Evolutionary conservation across 2,888 invertebrate genomes (phyloP), one percentile per base, ranked within the genome.

Genomic region (Erebia ligea): DNA sequence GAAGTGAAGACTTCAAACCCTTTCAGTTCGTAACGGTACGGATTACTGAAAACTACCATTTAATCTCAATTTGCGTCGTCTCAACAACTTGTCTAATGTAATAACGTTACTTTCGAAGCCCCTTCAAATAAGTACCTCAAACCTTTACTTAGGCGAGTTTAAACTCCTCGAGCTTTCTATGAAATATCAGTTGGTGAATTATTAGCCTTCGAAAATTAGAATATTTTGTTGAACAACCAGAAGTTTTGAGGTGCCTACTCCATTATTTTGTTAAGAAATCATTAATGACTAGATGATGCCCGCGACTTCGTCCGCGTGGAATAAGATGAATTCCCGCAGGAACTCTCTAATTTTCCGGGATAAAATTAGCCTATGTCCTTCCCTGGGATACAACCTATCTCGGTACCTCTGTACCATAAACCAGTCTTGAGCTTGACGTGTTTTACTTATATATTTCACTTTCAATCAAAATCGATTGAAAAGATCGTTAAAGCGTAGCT

Each of bases 101-200:
- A 67, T 67, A 67, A 67, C n/a, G 48, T 58, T 65, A 54, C 52
- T 58, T 48, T 13, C 45, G 48, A 21, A 48, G 15, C 15, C 57
- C 25, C 67, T 67, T 67, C 67, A 58, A 67, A 45, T 67, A 58
- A 67, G 25, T 67, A 54, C 19, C 52, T 52, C 42, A 65, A 67
- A 67, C 57, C 66, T 57, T 57, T 57, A 34, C 34, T 34, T 6
- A 56, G 57, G 58, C 45, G 58, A 67, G 58, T 67, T 58, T 25
- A 48, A 58, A 58, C 67, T 48, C 64, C 70, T 70, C 62, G 68
- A 72, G 65, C 72, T 74, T 62, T 58, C 63, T 70, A 52, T 62
- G 52, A 58, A 72, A 71, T 70, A 63, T 64, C 61, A 72, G 70
- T 64, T 74, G 57, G 68, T 72, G 67, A 64, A 72, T 70, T 72